phyloP scores from a whole-genome alignment of 2,888 invertebrate genomes.

The Ectemnius cavifrons region DNA sequence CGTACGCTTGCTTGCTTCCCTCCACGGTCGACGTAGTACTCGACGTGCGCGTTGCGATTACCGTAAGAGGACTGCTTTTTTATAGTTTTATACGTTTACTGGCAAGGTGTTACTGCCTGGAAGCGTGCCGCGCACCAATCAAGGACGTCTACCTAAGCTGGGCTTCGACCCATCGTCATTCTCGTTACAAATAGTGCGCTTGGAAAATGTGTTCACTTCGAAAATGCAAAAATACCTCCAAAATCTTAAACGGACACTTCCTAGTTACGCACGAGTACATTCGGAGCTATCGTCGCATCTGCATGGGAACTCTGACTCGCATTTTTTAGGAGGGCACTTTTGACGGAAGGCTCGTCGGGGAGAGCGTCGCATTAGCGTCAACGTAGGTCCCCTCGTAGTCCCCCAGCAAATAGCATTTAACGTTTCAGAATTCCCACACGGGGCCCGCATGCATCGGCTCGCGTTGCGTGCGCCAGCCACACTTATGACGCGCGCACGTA shows the following conservation, averaged over 20 bases:
- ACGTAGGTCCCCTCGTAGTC: background rate
- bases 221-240: background rate
- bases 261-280: background rate
- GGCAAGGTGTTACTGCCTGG: conserved; percentile 35
- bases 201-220: background rate
- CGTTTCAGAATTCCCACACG: conserved; percentile 63
- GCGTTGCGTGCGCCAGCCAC: conserved; percentile 73
- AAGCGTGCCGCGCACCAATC: conserved; percentile 55
- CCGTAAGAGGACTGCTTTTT: conserved; percentile 42
- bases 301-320: background rate
- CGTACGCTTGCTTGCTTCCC: conserved; percentile 4
- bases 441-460: conserved; percentile 60
- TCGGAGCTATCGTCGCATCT: background rate
- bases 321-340: background rate
- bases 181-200: conserved; percentile 12
- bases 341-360: background rate
- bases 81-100: conserved; percentile 60
- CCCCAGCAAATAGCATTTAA: conserved; percentile 52
- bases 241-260: background rate
- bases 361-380: conserved; percentile 1
- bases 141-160: background rate
- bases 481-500: conserved; percentile 74
- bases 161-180: background rate
- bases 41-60: conserved; percentile 20
- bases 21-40: conserved; percentile 1